phyloP scores from a whole-genome alignment of 2,113 vertebrate species.

The Xyrauchen texanus region DNA sequence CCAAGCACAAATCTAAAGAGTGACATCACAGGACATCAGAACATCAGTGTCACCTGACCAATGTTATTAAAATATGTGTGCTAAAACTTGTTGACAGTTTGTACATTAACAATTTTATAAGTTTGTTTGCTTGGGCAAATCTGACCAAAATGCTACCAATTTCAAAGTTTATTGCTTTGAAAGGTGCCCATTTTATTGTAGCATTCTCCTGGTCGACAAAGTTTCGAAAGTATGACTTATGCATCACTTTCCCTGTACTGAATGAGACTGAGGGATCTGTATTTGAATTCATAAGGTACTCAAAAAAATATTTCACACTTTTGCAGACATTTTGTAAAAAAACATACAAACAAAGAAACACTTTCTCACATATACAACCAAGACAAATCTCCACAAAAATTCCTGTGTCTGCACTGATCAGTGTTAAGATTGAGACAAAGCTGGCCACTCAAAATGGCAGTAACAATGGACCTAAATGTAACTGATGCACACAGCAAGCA shows the following conservation, averaged over 20 bases:
- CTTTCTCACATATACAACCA: constrained; percentile 16
- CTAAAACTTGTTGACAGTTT: no score
- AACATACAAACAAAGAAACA: not conserved
- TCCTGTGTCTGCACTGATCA: constrained; percentile 34
- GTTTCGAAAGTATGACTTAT: not conserved
- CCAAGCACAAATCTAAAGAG: no score
- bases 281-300: constrained; percentile 11
- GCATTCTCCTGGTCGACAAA: no score
- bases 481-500: constrained; percentile 26
- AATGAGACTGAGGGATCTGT: not conserved
- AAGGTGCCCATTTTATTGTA: no score
- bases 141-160: no score
- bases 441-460: constrained; percentile 24
- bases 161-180: no score
- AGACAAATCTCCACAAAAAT: not conserved
- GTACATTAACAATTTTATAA: no score
- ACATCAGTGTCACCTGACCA: no score
- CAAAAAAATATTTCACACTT: not conserved
- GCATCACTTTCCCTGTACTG: constrained; percentile 24
- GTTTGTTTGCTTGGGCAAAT: no score
- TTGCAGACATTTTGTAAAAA: not conserved
- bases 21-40: no score
- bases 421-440: not conserved
- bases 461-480: constrained; percentile 15
- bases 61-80: no score